These are phyloP conservation scores for Colletes gigas DNA, from an alignment of 1,140 invertebrate species.

Conservation along the genomic window DNA sequence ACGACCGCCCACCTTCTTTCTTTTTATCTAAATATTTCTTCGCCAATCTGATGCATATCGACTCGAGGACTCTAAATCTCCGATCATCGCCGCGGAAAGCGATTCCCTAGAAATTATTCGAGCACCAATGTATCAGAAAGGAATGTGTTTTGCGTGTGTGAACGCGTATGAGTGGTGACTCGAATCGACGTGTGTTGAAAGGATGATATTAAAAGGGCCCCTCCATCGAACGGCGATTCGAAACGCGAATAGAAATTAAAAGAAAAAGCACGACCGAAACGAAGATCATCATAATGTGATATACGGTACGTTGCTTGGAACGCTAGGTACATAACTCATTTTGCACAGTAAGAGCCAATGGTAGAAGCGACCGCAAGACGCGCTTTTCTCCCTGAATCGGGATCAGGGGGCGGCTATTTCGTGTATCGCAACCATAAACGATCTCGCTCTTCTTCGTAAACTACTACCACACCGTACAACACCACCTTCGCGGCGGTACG, in stretches of 20 bases:
- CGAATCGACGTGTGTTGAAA: conserved; percentile 2
- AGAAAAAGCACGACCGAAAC: conserved; percentile 38
- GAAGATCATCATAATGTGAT: conserved; percentile 46
- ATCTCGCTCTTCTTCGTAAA: conserved; percentile 29
- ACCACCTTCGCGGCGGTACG: conserved; percentile 32
- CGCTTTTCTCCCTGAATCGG: conserved; percentile 39
- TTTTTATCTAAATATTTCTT: too few relatives aligned
- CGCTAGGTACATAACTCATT: conserved; percentile 60
- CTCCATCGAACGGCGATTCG: conserved; percentile 7
- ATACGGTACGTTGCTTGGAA: conserved; percentile 51
- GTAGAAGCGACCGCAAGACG: conserved; percentile 48
- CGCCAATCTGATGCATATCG: neutral
- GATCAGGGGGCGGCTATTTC: conserved; percentile 13
- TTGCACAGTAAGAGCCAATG: conserved; percentile 63
- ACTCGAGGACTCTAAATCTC: neutral
- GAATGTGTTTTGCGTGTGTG: neutral
- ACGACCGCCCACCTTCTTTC: neutral
- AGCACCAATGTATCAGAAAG: conserved; percentile 24
- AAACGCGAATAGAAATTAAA: neutral
- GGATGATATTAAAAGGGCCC: neutral
- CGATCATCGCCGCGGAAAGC: neutral
- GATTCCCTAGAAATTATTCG: conserved; percentile 1
- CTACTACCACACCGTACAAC: conserved; percentile 13
- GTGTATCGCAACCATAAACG: conserved; percentile 40
- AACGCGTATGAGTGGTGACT: neutral